A percentile compares a stretch with the other conserved stretches of the same genome.
These are phyloP conservation scores for Drosophila barbarae DNA, from an alignment of 2,888 invertebrate species.

Conservation along the genomic window DNA sequence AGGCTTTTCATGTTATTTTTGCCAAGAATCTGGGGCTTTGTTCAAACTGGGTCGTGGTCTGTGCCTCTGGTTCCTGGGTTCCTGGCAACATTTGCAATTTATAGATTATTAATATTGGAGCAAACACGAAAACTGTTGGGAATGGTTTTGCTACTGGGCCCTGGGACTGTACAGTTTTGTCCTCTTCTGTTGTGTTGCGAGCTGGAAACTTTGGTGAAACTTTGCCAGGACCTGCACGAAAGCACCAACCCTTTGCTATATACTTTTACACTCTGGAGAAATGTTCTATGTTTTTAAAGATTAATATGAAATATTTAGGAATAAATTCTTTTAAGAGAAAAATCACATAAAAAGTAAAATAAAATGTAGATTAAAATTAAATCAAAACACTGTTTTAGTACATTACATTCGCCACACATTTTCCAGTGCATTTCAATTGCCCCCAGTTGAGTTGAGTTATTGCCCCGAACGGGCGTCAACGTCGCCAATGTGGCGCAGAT, in stretches of 20 bases:
- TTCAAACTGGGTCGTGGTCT: constrained; percentile 49
- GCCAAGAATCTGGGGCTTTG: constrained; percentile 8
- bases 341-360: neutral
- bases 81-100: constrained; percentile 46
- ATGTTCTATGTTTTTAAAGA: no score
- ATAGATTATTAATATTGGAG: constrained; percentile 56
- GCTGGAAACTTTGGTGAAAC: constrained; percentile 30
- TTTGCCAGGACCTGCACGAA: constrained; percentile 38
- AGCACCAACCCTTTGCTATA: constrained; percentile 8
- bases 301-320: neutral
- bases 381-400: neutral
- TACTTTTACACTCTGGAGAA: neutral
- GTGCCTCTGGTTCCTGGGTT: neutral
- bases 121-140: constrained; percentile 45
- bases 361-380: neutral
- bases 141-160: constrained; percentile 13
- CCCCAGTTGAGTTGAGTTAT: constrained; percentile 63
- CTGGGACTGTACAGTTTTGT: constrained; percentile 14
- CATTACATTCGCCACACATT: neutral
- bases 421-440: constrained; percentile 25
- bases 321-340: no score
- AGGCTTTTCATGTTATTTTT: constrained; percentile 28
- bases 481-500: constrained; percentile 69
- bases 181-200: constrained; percentile 34
- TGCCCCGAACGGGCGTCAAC: constrained; percentile 47